Evolutionary conservation across 2,797 vertebrate species (phyloP), one percentile per base, ranked within the genome.

Genomic region (Zenarchopterus dispar): DNA sequence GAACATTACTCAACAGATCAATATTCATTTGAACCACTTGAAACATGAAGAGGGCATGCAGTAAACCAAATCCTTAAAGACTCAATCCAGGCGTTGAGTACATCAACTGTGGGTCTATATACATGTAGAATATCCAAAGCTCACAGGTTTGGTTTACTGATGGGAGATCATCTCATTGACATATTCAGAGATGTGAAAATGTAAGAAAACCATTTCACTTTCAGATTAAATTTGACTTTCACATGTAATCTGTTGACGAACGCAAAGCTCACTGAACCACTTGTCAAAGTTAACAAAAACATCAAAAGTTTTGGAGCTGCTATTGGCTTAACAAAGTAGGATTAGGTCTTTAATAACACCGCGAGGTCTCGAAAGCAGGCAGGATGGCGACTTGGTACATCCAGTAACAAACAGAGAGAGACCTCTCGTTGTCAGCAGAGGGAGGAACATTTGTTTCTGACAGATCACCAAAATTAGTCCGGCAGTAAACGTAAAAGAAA

Each of bases 21-120:
- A 39, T 39, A 39, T 39, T 39, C 36, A 39, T 39, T 72, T 70
- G 63, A 87, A 80, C 47, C 67, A 83, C 67, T 44, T 67, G 65
- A 50, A 79, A 70, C 71, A 73, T 16, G 81, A 57, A 73, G 64
- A 78, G 66, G 58, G 59, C 81, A 86, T 84, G 84, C 83, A 79
- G 77, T 55, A 66, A 84, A 78, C 53, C 61, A 58, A 75, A 70
- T 10, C 54, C 42, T 72, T 41, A 62, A 78, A 84, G 70, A 70
- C 74, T 77, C 76, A 79, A 80, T 81, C 75, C 79, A 82, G 75
- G 73, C 72, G 68, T 70, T 22, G 26, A 22, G 23, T 44, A 31
- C 21, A 43, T 26, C 54, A 62, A 26, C 65, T 64, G 57, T 57
- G 51, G 28, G 7, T 73, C 58, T 77, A 69, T 74, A 47, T 75